Conservation (phyloP, 2,888 invertebrate genomes). For the Seladonia tumulorum region DNA sequence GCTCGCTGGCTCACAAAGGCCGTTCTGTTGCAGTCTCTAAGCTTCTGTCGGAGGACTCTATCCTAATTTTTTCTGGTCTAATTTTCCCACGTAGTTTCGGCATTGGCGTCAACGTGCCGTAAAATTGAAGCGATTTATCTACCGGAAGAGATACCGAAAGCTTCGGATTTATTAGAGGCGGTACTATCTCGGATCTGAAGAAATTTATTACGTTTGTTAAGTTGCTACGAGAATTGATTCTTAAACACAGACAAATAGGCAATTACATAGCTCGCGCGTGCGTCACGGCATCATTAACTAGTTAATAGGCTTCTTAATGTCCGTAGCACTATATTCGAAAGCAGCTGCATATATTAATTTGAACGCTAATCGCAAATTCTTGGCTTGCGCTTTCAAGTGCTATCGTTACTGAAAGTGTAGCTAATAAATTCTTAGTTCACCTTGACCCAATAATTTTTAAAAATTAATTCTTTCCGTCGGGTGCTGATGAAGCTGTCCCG, state of each 20-base stretch:
- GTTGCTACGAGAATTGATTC: background rate
- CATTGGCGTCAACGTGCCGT: background rate
- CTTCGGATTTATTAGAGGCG: background rate
- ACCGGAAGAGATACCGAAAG: background rate
- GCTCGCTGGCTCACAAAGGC: background rate
- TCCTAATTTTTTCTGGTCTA: background rate
- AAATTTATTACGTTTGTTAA: background rate
- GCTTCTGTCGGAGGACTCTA: background rate
- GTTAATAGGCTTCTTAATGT: background rate
- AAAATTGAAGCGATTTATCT: background rate
- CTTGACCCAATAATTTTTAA: background rate
- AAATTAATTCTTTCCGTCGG: background rate
- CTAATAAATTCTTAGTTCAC: background rate
- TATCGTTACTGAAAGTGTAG: background rate
- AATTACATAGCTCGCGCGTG: background rate
- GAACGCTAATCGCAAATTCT: background rate
- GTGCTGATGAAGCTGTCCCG: too few species aligned
- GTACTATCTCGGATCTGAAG: background rate
- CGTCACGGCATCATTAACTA: background rate
- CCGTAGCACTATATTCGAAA: background rate
- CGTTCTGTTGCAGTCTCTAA: background rate
- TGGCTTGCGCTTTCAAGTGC: background rate
- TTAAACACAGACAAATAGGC: background rate
- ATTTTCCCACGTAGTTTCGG: background rate
- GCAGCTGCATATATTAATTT: background rate